A percentile compares a stretch with the other conserved stretches of the same genome.
Evolutionary conservation across 1,140 invertebrate species (phyloP).

Genomic region (Solenopsis invicta): DNA sequence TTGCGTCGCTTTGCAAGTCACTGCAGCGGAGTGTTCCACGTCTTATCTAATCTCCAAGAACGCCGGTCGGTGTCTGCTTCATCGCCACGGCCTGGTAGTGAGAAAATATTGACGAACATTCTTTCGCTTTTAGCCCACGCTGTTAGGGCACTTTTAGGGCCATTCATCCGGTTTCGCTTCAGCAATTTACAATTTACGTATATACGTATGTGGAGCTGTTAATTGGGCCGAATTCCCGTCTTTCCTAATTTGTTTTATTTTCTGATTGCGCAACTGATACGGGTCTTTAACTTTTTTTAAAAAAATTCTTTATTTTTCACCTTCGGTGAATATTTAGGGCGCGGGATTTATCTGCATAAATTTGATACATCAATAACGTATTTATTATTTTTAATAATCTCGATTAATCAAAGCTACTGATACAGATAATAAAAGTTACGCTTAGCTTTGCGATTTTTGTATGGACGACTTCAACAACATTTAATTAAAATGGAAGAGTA

Average conservation of each 20-base stretch:
- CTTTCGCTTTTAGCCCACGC: slow-evolving; percentile 45
- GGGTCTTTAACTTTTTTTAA: neutral
- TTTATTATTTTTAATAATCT: neutral
- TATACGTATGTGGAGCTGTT: neutral
- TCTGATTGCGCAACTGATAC: neutral
- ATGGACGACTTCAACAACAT: slow-evolving; percentile 44
- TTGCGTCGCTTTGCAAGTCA: slow-evolving; percentile 63
- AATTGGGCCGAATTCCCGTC: neutral
- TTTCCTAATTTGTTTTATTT: neutral
- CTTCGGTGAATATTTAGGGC: neutral
- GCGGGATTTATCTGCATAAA: neutral
- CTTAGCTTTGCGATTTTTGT: neutral
- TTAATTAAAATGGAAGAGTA: neutral
- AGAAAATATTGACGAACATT: slow-evolving; percentile 74
- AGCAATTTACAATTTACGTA: neutral
- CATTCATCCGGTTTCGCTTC: neutral
- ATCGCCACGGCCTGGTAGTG: slow-evolving; percentile 55
- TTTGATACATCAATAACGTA: neutral
- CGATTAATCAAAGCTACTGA: no score
- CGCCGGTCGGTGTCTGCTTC: slow-evolving; percentile 53
- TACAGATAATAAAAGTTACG: neutral
- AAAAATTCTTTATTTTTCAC: neutral
- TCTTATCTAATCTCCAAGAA: slow-evolving; percentile 74
- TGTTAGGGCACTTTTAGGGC: slow-evolving; percentile 15
- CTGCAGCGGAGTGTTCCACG: slow-evolving; percentile 61